Percentiles rank a stretch among this genome's conserved stretches.
Evolutionary conservation across 2,888 invertebrate genomes (phyloP).

Genomic region (Thera obeliscata): DNA sequence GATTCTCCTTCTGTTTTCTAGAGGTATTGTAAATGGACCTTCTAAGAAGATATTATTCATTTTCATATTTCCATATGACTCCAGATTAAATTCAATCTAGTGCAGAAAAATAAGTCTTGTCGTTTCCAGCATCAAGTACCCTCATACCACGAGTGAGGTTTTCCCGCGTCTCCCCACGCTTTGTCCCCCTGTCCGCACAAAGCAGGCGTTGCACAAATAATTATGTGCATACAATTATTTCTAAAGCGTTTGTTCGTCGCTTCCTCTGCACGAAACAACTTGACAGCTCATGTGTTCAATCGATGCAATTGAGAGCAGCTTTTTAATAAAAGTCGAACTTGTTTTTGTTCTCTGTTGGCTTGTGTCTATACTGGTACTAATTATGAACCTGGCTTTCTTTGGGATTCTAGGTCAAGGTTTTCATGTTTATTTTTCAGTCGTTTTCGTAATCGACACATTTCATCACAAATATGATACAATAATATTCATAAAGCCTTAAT

Average conservation of each 20-base stretch:
- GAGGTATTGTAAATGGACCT: too few species aligned
- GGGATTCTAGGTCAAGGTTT: too few species aligned
- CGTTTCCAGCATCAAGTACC: slow-evolving; percentile 49
- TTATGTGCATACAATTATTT: slow-evolving; percentile 83
- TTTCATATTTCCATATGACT: neutral
- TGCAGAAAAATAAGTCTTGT: slow-evolving; percentile 14
- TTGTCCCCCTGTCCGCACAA: slow-evolving; percentile 73
- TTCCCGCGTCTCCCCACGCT: slow-evolving; percentile 54
- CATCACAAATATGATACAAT: too few species aligned
- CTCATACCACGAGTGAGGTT: slow-evolving; percentile 48
- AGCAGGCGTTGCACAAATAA: slow-evolving; percentile 78
- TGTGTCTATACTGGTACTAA: too few species aligned
- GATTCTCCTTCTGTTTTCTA: too few species aligned
- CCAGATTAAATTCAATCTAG: too few species aligned
- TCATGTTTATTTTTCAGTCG: too few species aligned
- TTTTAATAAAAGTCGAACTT: neutral
- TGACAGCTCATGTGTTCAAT: slow-evolving; percentile 34
- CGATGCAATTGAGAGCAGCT: slow-evolving; percentile 20
- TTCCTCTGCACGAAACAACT: slow-evolving; percentile 37
- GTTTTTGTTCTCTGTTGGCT: too few species aligned
- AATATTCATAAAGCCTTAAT: too few species aligned
- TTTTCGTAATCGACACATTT: too few species aligned
- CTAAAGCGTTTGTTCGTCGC: slow-evolving; percentile 64
- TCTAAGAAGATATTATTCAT: neutral
- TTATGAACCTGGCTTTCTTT: too few species aligned